A percentile compares a stretch with the other conserved stretches of the same genome.
Conservation (phyloP, 2,888 invertebrate species). For the Embidobia sp. region DNA sequence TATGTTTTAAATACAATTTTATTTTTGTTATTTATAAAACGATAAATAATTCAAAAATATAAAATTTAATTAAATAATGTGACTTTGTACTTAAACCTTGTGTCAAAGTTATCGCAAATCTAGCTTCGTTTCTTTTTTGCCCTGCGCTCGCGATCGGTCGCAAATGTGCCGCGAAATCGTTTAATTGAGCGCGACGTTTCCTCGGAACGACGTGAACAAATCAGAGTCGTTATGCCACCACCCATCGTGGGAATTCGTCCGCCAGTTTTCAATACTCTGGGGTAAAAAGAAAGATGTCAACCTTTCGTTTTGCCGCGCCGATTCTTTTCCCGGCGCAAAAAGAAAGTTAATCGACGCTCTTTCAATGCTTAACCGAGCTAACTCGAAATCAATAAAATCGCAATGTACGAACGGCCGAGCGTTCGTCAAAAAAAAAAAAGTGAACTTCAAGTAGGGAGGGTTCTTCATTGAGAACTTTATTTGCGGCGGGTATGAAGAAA, state of each 20-base stretch:
- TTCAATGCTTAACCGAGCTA: conserved; percentile 29
- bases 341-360: conserved; percentile 43
- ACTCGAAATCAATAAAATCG: conserved; percentile 49
- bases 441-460: conserved; percentile 31
- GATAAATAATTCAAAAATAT: too few relatives aligned
- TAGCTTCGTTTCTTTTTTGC: too few relatives aligned
- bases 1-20: too few relatives aligned
- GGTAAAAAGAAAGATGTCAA: conserved; percentile 29
- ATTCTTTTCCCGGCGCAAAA: conserved; percentile 23
- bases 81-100: too few relatives aligned
- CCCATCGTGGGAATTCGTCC: conserved; percentile 54
- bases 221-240: conserved; percentile 34
- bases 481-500: conserved; percentile 14
- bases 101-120: too few relatives aligned
- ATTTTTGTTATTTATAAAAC: too few relatives aligned
- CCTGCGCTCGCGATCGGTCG: conserved; percentile 4
- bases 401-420: conserved; percentile 8
- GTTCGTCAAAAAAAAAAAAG: conserved; percentile 20
- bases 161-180: conserved; percentile 57
- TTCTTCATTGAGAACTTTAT: conserved; percentile 24
- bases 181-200: conserved; percentile 52
- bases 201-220: conserved; percentile 37
- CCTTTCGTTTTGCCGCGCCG: conserved; percentile 15
- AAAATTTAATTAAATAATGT: too few relatives aligned
- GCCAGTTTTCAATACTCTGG: conserved; percentile 18